These are phyloP conservation scores for Ephydatia muelleri DNA, from an alignment of 37 sponge, comb jelly and placozoan genomes.

Conservation along the genomic window DNA sequence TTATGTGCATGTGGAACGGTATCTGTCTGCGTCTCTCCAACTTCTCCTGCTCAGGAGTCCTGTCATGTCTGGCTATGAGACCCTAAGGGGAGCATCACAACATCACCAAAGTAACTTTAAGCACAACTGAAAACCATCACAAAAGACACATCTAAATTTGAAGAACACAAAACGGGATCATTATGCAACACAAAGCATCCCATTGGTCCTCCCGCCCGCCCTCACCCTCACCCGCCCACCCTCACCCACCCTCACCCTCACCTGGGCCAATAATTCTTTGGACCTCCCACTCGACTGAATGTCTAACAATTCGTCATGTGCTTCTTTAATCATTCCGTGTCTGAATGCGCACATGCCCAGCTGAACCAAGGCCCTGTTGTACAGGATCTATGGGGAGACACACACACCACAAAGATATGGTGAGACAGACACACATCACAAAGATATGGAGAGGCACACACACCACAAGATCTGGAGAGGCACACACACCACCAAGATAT, in stretches of 20 bases:
- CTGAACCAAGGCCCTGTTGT: constrained; percentile 95
- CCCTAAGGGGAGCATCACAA: constrained; percentile 38
- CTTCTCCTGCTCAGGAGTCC: constrained; percentile 92
- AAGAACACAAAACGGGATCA: too few relatives aligned
- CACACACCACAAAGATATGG: background rate
- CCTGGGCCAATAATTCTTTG: constrained; percentile 97
- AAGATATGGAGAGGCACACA: background rate
- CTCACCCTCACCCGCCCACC: too few relatives aligned
- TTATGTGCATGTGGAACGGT: constrained; percentile 99
- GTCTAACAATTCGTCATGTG: constrained; percentile 92
- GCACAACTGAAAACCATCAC: too few relatives aligned
- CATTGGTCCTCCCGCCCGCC: too few relatives aligned
- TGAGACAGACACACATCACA: background rate
- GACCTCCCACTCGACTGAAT: constrained; percentile 90
- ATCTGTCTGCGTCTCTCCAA: constrained; percentile 83
- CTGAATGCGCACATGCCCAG: constrained; percentile 99
- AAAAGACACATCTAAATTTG: too few relatives aligned
- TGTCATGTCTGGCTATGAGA: constrained; percentile 71
- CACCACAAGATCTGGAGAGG: background rate
- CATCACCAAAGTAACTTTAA: background rate
- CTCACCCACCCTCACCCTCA: constrained; percentile 2
- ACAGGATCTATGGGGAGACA: constrained; percentile 74
- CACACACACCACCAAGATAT: too few relatives aligned
- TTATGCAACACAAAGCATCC: too few relatives aligned
- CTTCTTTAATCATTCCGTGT: constrained; percentile 94